These are phyloP conservation scores for Ceratitis capitata DNA, from an alignment of 1,140 invertebrate species.

Conservation along the genomic window DNA sequence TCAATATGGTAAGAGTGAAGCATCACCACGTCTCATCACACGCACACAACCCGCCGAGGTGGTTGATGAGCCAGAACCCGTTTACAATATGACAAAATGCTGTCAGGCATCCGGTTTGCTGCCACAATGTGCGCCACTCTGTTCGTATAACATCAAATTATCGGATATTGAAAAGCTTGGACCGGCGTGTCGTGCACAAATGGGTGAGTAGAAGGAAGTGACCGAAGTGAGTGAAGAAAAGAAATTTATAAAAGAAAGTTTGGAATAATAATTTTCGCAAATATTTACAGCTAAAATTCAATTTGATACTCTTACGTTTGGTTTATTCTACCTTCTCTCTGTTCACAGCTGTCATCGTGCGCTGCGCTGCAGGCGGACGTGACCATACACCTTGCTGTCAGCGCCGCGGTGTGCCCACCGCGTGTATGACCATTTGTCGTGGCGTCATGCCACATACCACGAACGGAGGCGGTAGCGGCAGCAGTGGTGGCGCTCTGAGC, in stretches of 20 bases:
- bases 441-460: conserved; percentile 70
- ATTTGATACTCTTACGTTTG: neutral
- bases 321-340: conserved; percentile 37
- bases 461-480: conserved; percentile 44
- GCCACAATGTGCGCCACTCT: conserved; percentile 80
- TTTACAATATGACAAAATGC: conserved; percentile 82
- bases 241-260: neutral
- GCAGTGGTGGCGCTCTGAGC: conserved; percentile 21
- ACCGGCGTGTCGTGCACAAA: conserved; percentile 61
- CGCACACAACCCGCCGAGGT: conserved; percentile 70
- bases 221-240: neutral
- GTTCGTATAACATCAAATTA: conserved; percentile 83
- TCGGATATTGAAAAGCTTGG: conserved; percentile 76
- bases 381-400: conserved; percentile 81
- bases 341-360: conserved; percentile 56
- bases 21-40: conserved; percentile 79
- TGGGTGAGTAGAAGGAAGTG: conserved; percentile 54
- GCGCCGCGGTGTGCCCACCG: conserved; percentile 76
- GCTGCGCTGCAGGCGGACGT: conserved; percentile 76
- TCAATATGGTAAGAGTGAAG: conserved; percentile 78
- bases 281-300: neutral
- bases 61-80: conserved; percentile 41
- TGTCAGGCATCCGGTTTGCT: conserved; percentile 77
- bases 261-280: neutral
- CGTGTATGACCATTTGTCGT: conserved; percentile 79